A percentile compares a stretch with the other conserved stretches of the same genome.
Conservation (phyloP, 2,888 invertebrate genomes). For the Coenonympha glycerion region DNA sequence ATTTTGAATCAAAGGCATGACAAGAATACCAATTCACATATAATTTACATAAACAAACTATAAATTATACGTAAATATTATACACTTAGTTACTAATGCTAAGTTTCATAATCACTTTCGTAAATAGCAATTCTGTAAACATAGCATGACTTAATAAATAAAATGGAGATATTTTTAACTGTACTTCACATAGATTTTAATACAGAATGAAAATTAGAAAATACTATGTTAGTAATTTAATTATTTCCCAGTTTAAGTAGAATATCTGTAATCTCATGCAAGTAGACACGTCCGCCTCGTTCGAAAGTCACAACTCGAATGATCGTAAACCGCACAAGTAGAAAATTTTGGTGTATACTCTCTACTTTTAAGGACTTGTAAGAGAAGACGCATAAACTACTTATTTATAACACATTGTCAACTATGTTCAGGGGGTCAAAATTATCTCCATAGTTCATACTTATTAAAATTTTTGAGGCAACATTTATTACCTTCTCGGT, state of each 20-base stretch:
- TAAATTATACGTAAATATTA: constrained; percentile 61
- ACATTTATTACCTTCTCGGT: constrained; percentile 69
- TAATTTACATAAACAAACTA: constrained; percentile 43
- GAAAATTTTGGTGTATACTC: background rate
- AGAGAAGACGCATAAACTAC: background rate
- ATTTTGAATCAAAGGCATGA: constrained; percentile 34
- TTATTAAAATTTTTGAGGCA: constrained; percentile 65
- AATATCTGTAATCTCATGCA: background rate
- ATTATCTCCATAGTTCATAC: constrained; percentile 50
- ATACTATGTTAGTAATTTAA: too few species aligned
- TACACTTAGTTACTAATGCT: constrained; percentile 44
- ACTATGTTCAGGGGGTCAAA: constrained; percentile 12
- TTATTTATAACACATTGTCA: background rate
- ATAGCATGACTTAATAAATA: constrained; percentile 34
- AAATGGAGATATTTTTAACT: constrained; percentile 51
- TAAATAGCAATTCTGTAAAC: constrained; percentile 39
- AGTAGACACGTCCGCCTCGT: background rate
- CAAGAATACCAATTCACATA: constrained; percentile 41
- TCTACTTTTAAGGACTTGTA: background rate
- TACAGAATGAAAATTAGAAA: background rate
- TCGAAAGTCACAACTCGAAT: background rate
- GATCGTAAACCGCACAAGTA: background rate
- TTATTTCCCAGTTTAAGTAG: too few species aligned
- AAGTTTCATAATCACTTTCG: constrained; percentile 37
- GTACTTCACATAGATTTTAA: background rate